Conservation (phyloP, 2,797 vertebrate species). For the Anableps anableps region DNA sequence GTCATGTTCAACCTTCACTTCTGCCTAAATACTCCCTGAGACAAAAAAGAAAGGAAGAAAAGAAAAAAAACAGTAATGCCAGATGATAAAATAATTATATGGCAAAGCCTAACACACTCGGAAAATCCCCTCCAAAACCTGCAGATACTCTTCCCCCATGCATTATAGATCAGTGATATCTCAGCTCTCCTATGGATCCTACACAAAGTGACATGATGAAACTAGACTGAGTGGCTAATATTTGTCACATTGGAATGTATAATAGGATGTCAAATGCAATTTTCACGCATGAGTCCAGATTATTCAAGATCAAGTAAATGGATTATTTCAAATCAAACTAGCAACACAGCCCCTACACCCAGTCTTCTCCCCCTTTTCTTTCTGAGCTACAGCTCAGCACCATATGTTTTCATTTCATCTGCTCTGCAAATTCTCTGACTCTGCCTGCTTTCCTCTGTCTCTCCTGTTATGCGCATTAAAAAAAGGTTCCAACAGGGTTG, state of each 20-base stretch:
- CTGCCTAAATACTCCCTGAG: conserved; percentile 62
- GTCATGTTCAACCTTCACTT: conserved; percentile 66
- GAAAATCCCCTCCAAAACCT: conserved; percentile 61
- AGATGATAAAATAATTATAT: conserved; percentile 73
- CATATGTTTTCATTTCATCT: conserved; percentile 31
- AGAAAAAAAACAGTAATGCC: conserved; percentile 36
- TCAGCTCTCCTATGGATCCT: conserved; percentile 64
- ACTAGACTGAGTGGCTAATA: conserved; percentile 50
- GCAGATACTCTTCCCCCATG: conserved; percentile 57
- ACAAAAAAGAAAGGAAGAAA: conserved; percentile 37
- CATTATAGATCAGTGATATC: conserved; percentile 71
- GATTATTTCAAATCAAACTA: conserved; percentile 61
- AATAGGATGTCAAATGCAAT: conserved; percentile 56
- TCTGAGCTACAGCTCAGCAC: conserved; percentile 54
- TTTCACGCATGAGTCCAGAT: conserved; percentile 46
- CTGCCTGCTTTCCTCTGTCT: conserved; percentile 36
- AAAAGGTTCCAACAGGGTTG: conserved; percentile 45
- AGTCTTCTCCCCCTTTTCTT: conserved; percentile 49
- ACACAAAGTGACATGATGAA: conserved; percentile 50
- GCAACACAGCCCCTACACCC: conserved; percentile 48
- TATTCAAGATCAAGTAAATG: conserved; percentile 54
- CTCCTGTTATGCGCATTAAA: conserved; percentile 43
- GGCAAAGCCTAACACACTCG: conserved; percentile 59
- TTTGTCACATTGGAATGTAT: conserved; percentile 60
- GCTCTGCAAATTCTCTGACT: conserved; percentile 43